These are phyloP conservation scores for Enoplosus armatus DNA, from an alignment of 2,797 vertebrate species.

Conservation along the genomic window DNA sequence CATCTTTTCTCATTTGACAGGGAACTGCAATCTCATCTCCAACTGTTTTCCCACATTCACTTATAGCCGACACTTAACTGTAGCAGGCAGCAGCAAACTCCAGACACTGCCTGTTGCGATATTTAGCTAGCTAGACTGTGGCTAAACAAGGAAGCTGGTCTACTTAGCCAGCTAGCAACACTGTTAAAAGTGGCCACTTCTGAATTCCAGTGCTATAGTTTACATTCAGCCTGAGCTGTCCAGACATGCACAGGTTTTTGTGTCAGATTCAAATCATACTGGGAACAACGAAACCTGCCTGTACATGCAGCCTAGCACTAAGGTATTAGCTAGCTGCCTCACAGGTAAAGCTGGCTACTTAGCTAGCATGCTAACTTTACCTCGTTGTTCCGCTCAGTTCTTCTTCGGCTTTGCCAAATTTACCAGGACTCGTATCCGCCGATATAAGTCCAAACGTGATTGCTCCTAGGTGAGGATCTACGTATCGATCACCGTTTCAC, in stretches of 20 bases:
- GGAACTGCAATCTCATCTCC: background rate
- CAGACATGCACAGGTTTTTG: background rate
- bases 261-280: background rate
- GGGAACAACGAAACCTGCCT: background rate
- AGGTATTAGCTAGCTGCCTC: slow-evolving; percentile 44
- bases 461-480: background rate
- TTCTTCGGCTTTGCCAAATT: slow-evolving; percentile 45
- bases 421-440: slow-evolving; percentile 15
- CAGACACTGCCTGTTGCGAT: slow-evolving; percentile 65
- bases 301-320: slow-evolving; percentile 12
- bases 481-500: slow-evolving; percentile 21
- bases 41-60: background rate
- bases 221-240: background rate
- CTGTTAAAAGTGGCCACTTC: background rate
- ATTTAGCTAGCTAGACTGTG: slow-evolving; percentile 49
- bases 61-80: background rate
- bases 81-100: slow-evolving; percentile 14
- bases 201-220: background rate
- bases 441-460: background rate
- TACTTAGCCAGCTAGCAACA: slow-evolving; percentile 10
- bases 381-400: slow-evolving; percentile 75
- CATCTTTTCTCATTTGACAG: background rate
- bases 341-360: slow-evolving; percentile 59
- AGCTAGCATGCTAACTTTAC: slow-evolving; percentile 80
- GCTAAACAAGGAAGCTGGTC: slow-evolving; percentile 67